Evolutionary conservation across 2,113 vertebrate genomes (phyloP), one percentile per base, ranked within the genome.

Genomic region (Notarius lentiginosus): DNA sequence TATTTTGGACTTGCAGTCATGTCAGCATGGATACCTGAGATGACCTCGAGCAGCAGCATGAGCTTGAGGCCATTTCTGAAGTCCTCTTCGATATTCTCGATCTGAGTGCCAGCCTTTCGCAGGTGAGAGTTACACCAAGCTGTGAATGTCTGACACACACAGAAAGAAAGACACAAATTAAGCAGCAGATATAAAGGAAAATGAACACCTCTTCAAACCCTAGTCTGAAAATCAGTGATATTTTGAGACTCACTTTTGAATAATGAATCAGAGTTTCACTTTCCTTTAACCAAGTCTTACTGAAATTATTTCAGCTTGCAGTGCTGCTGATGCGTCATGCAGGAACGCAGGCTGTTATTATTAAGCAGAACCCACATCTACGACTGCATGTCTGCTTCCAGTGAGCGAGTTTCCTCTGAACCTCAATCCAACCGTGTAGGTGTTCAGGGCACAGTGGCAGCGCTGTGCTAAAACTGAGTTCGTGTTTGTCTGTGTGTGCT

Each of bases 81-180:
- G 88, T 97, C 97, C 82, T 98, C 97, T 88, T 97, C 97, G 47
- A 98, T 98, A 92, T 97, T 97, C 92, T 98, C 97, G 1, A 98
- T 98, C 94, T 97, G 96, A 61, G 97, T 98, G 86, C 97, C 97
- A 0, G 97, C 97, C 91, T 98, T 98, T 87, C 97, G 95, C 92
- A 98, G 94, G 93, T 98, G 97, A 10, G 97, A 98, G 94, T 97
- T 98, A 91, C 97, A 98, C 97, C 97, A 98, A 81, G 97, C 97
- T 88, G 97, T 98, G 95, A 98, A 98, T 60, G 97, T 98, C 97
- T 98, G 92, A 60, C 30, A 73, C 11, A 58, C 15, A 80, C 76
- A 86, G 1, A 24, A 5, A 76, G 47, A 73, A 11, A 73, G 11
- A 77, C 1, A 75, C 41, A 0, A 75, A 5, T 41, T 41, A 30